Evolutionary conservation across 2,888 invertebrate species (phyloP), one percentile per base, ranked within the genome.

Genomic region (Carpatolechia fugitivella): DNA sequence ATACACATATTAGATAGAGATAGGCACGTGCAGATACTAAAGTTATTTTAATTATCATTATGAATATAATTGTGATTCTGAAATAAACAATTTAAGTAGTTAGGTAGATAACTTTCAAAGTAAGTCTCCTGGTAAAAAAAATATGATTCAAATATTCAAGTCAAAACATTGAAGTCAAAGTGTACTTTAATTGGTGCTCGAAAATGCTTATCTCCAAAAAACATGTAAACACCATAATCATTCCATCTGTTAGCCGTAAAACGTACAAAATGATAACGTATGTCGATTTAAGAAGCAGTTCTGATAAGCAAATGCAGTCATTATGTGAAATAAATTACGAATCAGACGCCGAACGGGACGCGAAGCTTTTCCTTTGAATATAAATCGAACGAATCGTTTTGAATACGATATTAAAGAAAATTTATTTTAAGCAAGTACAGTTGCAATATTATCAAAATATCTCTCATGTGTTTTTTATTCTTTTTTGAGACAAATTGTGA

Each of bases 251-350:
- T 40, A 35, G 36, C 13, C 51, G 46, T 55, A 56, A 56, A 57
- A 48, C 52, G 54, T 55, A 55, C 40, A 54, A 54, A 55, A 49
- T 54, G 60, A 52, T 57, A 56, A 56, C 52, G 54, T 51, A 56
- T 57, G 54, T 44, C 50, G 52, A 56, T 56, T 47, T 54, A 50
- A 53, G 57, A 54, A 58, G 56, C 60, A 41, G 48, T 60, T 54
- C 38, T 54, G 60, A 61, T 61, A 61, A 61, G 58, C 56, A 59
- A 61, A 61, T 59, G 60, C 38, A 55, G 58, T 58, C 60, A 55
- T 60, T 60, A 56, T 46, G 56, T 24, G 47, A 54, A 58, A 60
- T 58, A 60, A 60, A 60, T 58, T 56, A 58, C 52, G 20, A 50
- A 33, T 54, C 52, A 55, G 55, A 56, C 29, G 49, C 38, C 29